Evolutionary conservation across 2,888 invertebrate species (phyloP), one percentile per base, ranked within the genome.

Genomic region (Athalia rosae): DNA sequence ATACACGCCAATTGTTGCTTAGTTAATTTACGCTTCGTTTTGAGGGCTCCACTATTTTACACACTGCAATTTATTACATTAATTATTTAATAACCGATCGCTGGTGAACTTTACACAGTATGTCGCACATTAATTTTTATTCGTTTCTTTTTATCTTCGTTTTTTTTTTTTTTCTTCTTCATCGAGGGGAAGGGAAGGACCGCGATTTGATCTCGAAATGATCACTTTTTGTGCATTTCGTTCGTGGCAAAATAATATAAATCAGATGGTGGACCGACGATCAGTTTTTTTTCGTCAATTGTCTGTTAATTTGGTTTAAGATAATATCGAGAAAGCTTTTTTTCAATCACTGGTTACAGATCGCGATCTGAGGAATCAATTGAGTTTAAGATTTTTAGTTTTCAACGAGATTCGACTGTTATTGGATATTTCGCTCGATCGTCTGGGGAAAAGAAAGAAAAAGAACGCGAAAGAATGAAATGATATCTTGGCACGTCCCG

Each of bases 1-100:
- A 83, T 85, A 82, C 76, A 74, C 83, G 80, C 83, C 79, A 82
- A 80, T 82, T 76, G 79, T 78, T 80, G 81, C 80, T 43, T 62
- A n/a, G 15, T 62, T 80, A 73, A 77, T 81, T 81, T 80, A 83
- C 82, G 83, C 83, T 82, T 83, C 83, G 82, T 83, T 81, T 47
- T 66, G 81, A 81, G 83, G 84, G 63, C 13, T 76, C 63, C 71
- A 43, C 48, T 66, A 50, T 66, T 66, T 47, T 66, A 50, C 48
- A 66, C 66, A 66, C n/a, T 43, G 47, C 59, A 28, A 28, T 3
- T 11, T 59, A 13, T 59, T 11, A 50, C n/a, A n/a, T n/a, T 50
- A 11, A 11, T 7, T 9, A 9, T 50, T 50, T 50, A 9, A 50
- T 50, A 50, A 50, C 11, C 11, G 11, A 9, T 28, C 28, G 28